Percentiles rank a stretch among this genome's conserved stretches.
Evolutionary conservation across 2,797 vertebrate species (phyloP).

Genomic region (Sebastiscus albofasciatus): DNA sequence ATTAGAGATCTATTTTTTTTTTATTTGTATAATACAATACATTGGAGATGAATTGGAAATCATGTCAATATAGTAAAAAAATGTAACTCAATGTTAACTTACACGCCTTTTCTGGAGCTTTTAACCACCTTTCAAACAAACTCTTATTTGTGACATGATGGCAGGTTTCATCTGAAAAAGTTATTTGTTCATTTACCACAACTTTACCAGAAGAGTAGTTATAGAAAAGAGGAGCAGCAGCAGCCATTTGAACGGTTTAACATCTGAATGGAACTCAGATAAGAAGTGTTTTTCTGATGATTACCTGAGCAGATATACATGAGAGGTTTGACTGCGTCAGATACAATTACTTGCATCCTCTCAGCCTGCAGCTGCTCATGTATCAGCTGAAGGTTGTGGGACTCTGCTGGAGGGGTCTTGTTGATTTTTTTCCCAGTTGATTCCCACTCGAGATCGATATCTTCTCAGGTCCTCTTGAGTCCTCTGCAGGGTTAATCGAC

Average conservation of each 20-base stretch:
- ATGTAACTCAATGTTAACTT: background rate
- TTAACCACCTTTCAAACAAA: background rate
- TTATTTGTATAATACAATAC: background rate
- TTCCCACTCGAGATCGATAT: conserved; percentile 67
- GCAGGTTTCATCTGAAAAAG: background rate
- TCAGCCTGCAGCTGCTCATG: conserved; percentile 19
- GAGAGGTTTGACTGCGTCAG: conserved; percentile 9
- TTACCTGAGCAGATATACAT: conserved; percentile 1
- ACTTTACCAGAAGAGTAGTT: background rate
- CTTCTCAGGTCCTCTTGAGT: conserved; percentile 46
- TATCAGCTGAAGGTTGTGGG: background rate
- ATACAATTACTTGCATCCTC: conserved; percentile 8
- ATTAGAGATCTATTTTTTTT: background rate
- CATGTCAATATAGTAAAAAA: background rate
- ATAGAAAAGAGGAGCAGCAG: background rate
- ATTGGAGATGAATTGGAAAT: background rate
- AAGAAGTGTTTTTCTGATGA: background rate
- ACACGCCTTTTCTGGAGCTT: background rate
- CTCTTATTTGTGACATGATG: background rate
- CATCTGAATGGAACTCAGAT: background rate
- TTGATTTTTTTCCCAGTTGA: conserved; percentile 64
- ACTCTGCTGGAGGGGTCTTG: conserved; percentile 28
- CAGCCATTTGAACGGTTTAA: background rate
- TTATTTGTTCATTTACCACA: background rate
- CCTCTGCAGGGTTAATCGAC: conserved; percentile 61